Conservation (phyloP, 2,888 invertebrate species). For the Melieria crassipennis region DNA sequence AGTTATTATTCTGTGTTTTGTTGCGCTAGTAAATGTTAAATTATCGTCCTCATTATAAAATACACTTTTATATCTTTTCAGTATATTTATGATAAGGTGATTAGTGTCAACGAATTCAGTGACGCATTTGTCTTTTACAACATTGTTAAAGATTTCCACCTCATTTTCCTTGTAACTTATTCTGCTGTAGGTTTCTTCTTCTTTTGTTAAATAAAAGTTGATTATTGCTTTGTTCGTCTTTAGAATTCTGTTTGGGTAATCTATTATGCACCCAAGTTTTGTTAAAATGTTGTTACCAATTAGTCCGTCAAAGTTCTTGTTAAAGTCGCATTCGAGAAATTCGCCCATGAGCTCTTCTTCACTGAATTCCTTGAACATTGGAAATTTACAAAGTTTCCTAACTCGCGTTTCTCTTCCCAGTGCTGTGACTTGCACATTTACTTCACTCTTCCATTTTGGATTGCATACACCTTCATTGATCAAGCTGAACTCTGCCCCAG, state of each 20-base stretch:
- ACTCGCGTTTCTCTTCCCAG: conserved; percentile 22
- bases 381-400: conserved; percentile 22
- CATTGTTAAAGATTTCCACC: conserved; percentile 7
- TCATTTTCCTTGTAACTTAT: background rate
- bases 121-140: background rate
- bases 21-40: background rate
- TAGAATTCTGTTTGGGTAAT: conserved; percentile 5
- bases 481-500: conserved; percentile 40
- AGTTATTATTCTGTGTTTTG: conserved; percentile 2
- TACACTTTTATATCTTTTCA: conserved; percentile 4
- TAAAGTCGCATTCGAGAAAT: background rate
- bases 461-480: conserved; percentile 36
- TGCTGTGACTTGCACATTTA: conserved; percentile 15
- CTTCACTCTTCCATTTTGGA: conserved; percentile 32
- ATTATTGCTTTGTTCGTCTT: conserved; percentile 4
- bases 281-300: conserved; percentile 21
- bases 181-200: conserved; percentile 10
- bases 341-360: conserved; percentile 1
- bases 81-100: background rate
- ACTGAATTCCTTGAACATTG: conserved; percentile 24
- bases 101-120: conserved; percentile 5
- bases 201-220: conserved; percentile 11
- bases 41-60: conserved; percentile 10
- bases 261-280: background rate
- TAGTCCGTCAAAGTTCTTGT: conserved; percentile 15